Percentiles rank a stretch among this genome's conserved stretches.
Conservation (phyloP, 1,140 invertebrate species). For the Catajapyx aquilonaris region DNA sequence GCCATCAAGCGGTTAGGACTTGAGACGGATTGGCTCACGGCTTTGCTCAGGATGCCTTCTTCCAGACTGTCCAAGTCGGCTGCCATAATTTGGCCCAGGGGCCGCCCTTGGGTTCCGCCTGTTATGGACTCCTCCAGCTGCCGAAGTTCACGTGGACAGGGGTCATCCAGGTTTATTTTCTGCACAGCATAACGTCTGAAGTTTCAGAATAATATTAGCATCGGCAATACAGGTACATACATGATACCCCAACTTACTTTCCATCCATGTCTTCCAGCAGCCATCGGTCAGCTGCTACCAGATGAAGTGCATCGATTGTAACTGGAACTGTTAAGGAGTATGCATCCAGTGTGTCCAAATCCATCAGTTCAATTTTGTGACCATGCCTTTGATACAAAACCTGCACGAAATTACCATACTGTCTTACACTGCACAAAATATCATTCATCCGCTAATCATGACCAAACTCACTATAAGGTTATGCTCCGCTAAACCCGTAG, state of each 20-base stretch:
- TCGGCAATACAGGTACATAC: too few species aligned
- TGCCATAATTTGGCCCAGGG: conserved; percentile 13
- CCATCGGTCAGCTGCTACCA: conserved; percentile 19
- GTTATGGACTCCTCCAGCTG: conserved; percentile 15
- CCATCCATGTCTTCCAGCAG: conserved; percentile 16
- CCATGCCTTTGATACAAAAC: conserved; percentile 14
- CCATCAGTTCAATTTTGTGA: conserved; percentile 19
- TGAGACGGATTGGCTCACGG: conserved; percentile 21
- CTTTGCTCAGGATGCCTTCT: conserved; percentile 12
- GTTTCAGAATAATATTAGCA: background rate
- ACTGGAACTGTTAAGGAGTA: conserved; percentile 20
- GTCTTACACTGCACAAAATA: background rate
- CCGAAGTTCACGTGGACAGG: conserved; percentile 20
- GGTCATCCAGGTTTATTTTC: conserved; percentile 4
- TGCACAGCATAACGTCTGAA: conserved; percentile 3
- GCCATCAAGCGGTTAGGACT: conserved; percentile 27
- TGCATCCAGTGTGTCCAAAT: conserved; percentile 18
- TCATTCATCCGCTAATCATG: background rate
- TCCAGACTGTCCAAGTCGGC: conserved; percentile 7
- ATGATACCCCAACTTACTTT: conserved; percentile 2
- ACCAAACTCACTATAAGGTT: background rate
- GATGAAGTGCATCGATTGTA: conserved; percentile 17
- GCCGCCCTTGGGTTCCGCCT: conserved; percentile 2
- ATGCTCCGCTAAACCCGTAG: background rate
- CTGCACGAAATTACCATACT: conserved; percentile 5